Evolutionary conservation across 2,797 vertebrate genomes (phyloP), one percentile per base, ranked within the genome.

Genomic region (Melanotaenia pygmaea): DNA sequence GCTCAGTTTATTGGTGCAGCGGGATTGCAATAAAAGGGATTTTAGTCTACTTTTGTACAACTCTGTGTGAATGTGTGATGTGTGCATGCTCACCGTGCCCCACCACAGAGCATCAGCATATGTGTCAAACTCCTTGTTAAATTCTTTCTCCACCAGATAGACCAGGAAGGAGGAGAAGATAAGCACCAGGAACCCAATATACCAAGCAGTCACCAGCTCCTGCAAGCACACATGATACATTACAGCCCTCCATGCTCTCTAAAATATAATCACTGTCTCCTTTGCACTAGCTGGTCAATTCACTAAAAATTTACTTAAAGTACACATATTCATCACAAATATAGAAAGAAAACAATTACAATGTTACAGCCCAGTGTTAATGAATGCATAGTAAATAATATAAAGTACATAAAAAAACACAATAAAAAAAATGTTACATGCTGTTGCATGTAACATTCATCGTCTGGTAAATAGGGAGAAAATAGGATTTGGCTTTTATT

Each of bases 191-290:
- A 99, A 99, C 74, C 98, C 98, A 70, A 99, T 99, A 89, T 99
- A 99, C 98, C 98, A 99, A 82, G 98, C 98, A 30, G 98, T 99
- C 90, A 99, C 98, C 93, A 99, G 94, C 94, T 99, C 98, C 98
- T 99, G 87, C 26, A 64, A 59, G 53, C 35, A 64, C 6, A 60
- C 12, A 66, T 65, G 35, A 64, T 56, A 45, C 7, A 58, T 35
- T 16, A 50, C 45, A 8, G 13, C 12, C 13, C 51, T 54, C 13
- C 12, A 53, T 53, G 13, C 7, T 9, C 45, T 50, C 5, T 4
- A 22, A 50, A 67, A 45, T 43, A 45, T 22, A 45, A 67, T 32
- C 2, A 0, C 53, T 18, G 3, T 28, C 20, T 63, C 32, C 32
- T 32, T 32, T 32, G 5, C 32, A 32, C 32, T 32, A 32, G 32